A percentile compares a stretch with the other conserved stretches of the same genome.
These are phyloP conservation scores for Troglohyphantes excavatus DNA, from an alignment of 2,888 invertebrate genomes.

Conservation along the genomic window DNA sequence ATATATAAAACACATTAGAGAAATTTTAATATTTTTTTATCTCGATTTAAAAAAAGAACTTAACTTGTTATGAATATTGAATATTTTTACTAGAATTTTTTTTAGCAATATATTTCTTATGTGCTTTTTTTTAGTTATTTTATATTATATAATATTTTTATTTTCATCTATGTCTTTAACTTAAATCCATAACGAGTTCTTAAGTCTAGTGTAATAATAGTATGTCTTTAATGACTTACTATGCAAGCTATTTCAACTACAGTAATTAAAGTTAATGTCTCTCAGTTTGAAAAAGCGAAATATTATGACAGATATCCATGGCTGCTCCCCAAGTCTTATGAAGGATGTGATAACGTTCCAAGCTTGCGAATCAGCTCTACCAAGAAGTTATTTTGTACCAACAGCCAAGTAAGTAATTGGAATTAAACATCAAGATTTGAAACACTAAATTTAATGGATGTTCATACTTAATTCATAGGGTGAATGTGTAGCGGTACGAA, in stretches of 20 bases:
- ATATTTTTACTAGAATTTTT: too few relatives aligned
- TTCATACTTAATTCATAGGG: too few relatives aligned
- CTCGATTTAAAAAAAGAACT: too few relatives aligned
- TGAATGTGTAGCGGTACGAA: too few relatives aligned
- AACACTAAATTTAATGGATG: too few relatives aligned
- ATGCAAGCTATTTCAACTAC: slow-evolving; percentile 32
- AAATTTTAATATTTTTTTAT: too few relatives aligned
- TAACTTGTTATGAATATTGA: too few relatives aligned
- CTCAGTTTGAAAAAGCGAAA: slow-evolving; percentile 86
- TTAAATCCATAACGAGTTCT: too few relatives aligned
- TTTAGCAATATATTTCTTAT: too few relatives aligned
- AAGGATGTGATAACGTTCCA: slow-evolving; percentile 60
- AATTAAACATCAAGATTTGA: neutral
- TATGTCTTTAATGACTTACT: neutral
- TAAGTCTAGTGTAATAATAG: too few relatives aligned
- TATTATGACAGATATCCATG: slow-evolving; percentile 90
- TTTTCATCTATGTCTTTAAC: neutral
- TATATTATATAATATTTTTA: neutral
- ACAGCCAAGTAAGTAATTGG: slow-evolving; percentile 87
- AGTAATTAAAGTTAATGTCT: slow-evolving; percentile 72
- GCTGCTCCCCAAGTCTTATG: slow-evolving; percentile 92
- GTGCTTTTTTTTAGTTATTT: neutral
- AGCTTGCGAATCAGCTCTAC: slow-evolving; percentile 51
- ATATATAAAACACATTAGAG: too few relatives aligned
- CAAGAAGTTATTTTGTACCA: slow-evolving; percentile 84